Percentiles rank a stretch among this genome's conserved stretches.
Evolutionary conservation across 1,140 invertebrate genomes (phyloP).

Genomic region (Lerema accius): DNA sequence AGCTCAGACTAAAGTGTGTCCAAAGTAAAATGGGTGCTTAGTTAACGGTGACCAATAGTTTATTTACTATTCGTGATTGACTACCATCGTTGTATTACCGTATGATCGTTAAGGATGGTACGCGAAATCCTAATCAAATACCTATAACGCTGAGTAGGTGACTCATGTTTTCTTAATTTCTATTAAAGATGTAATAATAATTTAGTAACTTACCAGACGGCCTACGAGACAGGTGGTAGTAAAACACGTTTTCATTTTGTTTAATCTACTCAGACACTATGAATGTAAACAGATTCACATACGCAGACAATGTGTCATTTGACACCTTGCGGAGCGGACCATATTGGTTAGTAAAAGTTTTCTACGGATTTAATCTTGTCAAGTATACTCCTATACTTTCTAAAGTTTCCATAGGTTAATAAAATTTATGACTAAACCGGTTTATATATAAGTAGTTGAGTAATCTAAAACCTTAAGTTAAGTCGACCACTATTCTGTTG

Average conservation of each 20-base stretch:
- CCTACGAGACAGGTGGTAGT: constrained; percentile 11
- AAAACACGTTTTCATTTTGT: constrained; percentile 4
- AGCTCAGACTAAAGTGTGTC: no score
- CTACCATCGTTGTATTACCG: no score
- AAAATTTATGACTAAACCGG: constrained; percentile 5
- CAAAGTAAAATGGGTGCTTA: no score
- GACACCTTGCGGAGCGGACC: background rate
- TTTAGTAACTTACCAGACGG: background rate
- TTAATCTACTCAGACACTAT: background rate
- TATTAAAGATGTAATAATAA: background rate
- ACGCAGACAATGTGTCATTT: constrained; percentile 17
- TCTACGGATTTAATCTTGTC: no score
- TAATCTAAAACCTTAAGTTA: constrained; percentile 19
- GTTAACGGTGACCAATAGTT: no score
- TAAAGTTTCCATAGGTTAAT: no score
- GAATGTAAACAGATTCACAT: constrained; percentile 4
- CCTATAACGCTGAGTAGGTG: background rate
- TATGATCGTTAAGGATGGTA: no score
- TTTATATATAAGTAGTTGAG: constrained; percentile 20
- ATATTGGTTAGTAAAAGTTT: background rate
- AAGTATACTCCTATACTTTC: no score
- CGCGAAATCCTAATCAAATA: no score
- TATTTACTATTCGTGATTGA: no score
- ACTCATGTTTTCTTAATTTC: background rate
- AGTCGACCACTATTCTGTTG: constrained; percentile 12